Conservation (phyloP, 2,888 invertebrate genomes). For the Miltochrista miniata region DNA sequence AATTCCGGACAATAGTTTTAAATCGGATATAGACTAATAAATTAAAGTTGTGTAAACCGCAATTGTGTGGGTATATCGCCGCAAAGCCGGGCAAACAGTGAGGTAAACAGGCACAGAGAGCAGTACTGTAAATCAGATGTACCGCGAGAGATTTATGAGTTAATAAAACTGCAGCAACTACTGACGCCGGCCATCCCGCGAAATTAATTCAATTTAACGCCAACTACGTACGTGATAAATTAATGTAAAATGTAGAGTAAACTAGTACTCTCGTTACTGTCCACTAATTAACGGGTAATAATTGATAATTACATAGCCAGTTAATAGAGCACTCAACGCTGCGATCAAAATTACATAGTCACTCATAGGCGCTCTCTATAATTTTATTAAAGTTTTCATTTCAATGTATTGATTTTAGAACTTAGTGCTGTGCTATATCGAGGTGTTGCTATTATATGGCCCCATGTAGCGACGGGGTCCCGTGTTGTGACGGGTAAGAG, state of each 20-base stretch:
- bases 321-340: constrained; percentile 25
- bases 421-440: background rate
- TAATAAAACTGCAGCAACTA: constrained; percentile 66
- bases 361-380: constrained; percentile 15
- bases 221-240: constrained; percentile 56
- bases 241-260: constrained; percentile 52
- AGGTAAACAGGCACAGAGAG: constrained; percentile 61
- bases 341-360: constrained; percentile 25
- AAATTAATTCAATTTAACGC: constrained; percentile 77
- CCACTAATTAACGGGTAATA: constrained; percentile 57
- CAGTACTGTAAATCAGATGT: constrained; percentile 74
- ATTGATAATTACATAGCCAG: constrained; percentile 43
- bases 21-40: constrained; percentile 38
- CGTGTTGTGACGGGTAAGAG: too few relatives aligned
- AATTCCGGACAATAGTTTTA: constrained; percentile 21
- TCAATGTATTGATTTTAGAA: background rate
- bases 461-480: too few relatives aligned
- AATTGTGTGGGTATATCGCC: constrained; percentile 50
- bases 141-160: constrained; percentile 67
- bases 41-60: constrained; percentile 42
- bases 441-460: too few relatives aligned
- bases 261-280: constrained; percentile 51
- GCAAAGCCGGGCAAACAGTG: constrained; percentile 57
- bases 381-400: constrained; percentile 6
- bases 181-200: constrained; percentile 53